These are phyloP conservation scores for Eremophila alpestris DNA, from an alignment of 2,797 vertebrate species.

Conservation along the genomic window DNA sequence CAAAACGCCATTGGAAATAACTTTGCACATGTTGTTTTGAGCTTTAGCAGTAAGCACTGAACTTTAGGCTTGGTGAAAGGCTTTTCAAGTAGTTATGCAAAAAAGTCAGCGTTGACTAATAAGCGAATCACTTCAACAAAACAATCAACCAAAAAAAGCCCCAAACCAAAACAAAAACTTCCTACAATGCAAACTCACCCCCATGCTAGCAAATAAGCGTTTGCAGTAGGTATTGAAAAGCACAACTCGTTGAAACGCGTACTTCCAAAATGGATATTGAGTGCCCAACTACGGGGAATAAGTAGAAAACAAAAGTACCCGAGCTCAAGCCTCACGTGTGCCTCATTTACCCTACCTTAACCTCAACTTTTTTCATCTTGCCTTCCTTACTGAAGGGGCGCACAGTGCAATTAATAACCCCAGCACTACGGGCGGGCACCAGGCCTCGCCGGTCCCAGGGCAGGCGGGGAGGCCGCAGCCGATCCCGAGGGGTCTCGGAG, in stretches of 20 bases:
- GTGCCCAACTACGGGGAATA: fast-evolving
- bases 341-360: background rate
- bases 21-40: fast-evolving
- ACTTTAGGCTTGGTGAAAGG: background rate
- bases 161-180: background rate
- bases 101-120: background rate
- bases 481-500: no score
- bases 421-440: fast-evolving
- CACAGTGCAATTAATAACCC: fast-evolving
- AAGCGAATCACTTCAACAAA: background rate
- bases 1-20: background rate
- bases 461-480: background rate
- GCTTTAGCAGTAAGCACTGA: background rate
- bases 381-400: background rate
- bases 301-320: fast-evolving
- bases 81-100: background rate
- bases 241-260: background rate
- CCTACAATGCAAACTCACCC: background rate
- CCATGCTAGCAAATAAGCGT: background rate
- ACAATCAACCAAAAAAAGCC: background rate
- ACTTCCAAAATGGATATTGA: background rate
- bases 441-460: background rate
- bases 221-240: background rate
- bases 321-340: background rate
- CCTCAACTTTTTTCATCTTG: background rate